Conservation (phyloP, 2,113 vertebrate species). For the Nycticryphes semicollaris region DNA sequence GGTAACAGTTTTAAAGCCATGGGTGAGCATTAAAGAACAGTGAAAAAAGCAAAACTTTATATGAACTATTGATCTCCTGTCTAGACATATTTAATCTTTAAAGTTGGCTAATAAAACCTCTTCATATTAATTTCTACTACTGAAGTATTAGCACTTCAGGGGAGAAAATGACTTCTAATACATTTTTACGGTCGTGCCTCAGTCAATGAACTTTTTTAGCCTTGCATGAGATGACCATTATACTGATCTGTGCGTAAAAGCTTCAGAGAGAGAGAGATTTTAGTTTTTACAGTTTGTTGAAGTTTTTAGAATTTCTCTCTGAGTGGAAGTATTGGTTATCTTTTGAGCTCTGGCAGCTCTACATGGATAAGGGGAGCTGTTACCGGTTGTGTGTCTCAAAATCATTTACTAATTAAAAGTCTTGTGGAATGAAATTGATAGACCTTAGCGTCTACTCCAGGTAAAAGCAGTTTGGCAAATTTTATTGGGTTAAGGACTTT, state of each 20-base stretch:
- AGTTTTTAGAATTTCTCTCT: not conserved
- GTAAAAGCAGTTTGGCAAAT: not conserved
- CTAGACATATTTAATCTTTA: conserved; percentile 44
- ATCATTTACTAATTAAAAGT: not conserved
- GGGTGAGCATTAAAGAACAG: not conserved
- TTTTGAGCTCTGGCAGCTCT: not conserved
- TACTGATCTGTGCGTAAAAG: not conserved
- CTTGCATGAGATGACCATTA: not conserved
- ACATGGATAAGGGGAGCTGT: not conserved
- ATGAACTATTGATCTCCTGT: conserved; percentile 34
- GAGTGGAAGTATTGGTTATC: not conserved
- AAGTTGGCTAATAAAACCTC: conserved; percentile 3
- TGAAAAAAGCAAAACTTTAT: not conserved
- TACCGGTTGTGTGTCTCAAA: not conserved
- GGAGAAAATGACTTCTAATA: not conserved
- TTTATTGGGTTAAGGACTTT: not conserved
- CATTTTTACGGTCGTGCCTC: not conserved
- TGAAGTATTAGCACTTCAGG: not conserved
- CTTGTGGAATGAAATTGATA: not conserved
- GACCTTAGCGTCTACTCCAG: not conserved
- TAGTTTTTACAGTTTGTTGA: not conserved
- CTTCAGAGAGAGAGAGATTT: not conserved
- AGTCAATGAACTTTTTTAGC: not conserved
- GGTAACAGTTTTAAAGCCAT: not conserved
- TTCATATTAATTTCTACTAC: conserved; percentile 10